Evolutionary conservation across 2,113 vertebrate genomes (phyloP), one percentile per base, ranked within the genome.

Genomic region (Rana temporaria): DNA sequence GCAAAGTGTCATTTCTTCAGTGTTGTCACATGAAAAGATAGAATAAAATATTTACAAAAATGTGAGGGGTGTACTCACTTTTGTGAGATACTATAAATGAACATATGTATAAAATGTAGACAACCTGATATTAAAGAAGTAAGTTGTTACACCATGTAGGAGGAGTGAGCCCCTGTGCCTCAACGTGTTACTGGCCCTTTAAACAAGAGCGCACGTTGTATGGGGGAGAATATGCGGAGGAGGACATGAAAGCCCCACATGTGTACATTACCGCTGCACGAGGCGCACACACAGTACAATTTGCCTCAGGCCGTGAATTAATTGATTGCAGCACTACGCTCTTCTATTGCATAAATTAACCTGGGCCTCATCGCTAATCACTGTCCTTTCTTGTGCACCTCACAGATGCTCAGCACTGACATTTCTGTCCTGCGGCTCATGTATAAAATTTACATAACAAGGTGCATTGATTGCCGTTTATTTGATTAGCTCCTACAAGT

Each of bases 401-500:
- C 18, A 4, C 60, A 67, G 62, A 82, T 82, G 62, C 52, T 42
- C 48, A 20, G 8, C 20, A 26, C 20, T 68, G 81, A 83, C 72
- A 76, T 75, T 83, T 76, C 53, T 83, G 63, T 75, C 72, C 72
- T 76, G 81, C 17, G 65, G 70, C 59, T 76, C 63, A 30, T 83
- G 72, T 83, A 83, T 68, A 68, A 76, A 22, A 68, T 82, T 82
- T 83, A 53, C 81, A 83, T 83, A 82, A 82, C 72, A n/a, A 20
- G 42, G 38, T 73, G 60, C 70, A 82, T 74, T 76, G 81, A 76
- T 83, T 83, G 66, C 52, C 59, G 16, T 20, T 57, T 76, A 83
- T 76, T 83, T 83, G 72, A 83, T 83, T 75, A 67, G 56, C 62
- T 76, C 26, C 65, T 73, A 63, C 52, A 67, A 48, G 60, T 52